phyloP scores from a whole-genome alignment of 2,888 invertebrate genomes.

The Meganola albula region DNA sequence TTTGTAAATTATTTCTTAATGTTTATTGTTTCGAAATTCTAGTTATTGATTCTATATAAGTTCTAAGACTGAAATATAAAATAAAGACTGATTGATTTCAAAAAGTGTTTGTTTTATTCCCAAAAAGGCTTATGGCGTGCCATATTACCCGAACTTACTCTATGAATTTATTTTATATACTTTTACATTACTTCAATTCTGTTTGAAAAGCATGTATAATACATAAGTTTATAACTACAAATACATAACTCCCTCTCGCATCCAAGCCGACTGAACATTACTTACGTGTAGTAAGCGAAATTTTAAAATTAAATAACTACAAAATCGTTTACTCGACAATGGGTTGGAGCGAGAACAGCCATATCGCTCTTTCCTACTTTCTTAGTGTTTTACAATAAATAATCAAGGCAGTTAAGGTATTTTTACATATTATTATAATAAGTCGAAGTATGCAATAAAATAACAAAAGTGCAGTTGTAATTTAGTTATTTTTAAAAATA shows the following conservation, averaged over 20 bases:
- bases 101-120: too few species aligned
- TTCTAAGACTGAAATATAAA: too few species aligned
- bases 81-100: too few species aligned
- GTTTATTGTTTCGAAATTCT: too few species aligned
- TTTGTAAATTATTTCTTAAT: too few species aligned
- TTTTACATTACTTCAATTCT: constrained; percentile 71
- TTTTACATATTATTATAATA: constrained; percentile 45
- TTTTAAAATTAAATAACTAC: constrained; percentile 65
- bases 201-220: constrained; percentile 74
- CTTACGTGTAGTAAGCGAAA: constrained; percentile 71
- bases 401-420: constrained; percentile 40
- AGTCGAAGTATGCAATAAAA: constrained; percentile 44
- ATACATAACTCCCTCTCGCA: constrained; percentile 59
- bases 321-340: constrained; percentile 32
- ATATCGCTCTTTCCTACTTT: constrained; percentile 33
- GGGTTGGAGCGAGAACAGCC: constrained; percentile 17
- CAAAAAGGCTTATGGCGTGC: too few species aligned
- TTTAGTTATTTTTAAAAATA: constrained; percentile 34
- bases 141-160: too few species aligned
- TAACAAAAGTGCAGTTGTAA: constrained; percentile 45
- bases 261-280: constrained; percentile 65
- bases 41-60: too few species aligned
- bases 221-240: constrained; percentile 72
- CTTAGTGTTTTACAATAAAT: constrained; percentile 54
- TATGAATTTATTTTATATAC: constrained; percentile 54